Conservation (phyloP, 2,888 invertebrate species). For the Tenthredo amoena region DNA sequence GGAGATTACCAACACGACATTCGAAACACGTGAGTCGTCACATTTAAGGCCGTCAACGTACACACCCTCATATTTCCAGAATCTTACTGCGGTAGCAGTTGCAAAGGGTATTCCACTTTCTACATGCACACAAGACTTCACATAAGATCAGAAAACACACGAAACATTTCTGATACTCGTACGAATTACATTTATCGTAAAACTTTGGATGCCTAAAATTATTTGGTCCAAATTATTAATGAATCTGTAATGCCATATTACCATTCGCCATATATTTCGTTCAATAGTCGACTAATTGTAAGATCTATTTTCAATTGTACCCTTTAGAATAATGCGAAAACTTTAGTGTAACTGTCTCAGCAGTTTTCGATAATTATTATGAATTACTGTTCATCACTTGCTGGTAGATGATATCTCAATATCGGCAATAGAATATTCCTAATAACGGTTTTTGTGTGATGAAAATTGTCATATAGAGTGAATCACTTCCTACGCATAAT, state of each 20-base stretch:
- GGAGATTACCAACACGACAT: slow-evolving; percentile 34
- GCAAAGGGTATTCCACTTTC: slow-evolving; percentile 35
- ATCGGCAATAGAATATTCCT: not conserved
- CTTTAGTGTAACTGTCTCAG: not conserved
- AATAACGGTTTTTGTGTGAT: not conserved
- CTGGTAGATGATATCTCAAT: not conserved
- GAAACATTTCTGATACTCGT: slow-evolving; percentile 3
- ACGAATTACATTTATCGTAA: not conserved
- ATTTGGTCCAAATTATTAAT: not conserved
- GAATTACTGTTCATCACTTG: not conserved
- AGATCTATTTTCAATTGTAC: not conserved
- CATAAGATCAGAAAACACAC: slow-evolving; percentile 5
- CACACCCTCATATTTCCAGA: slow-evolving; percentile 5
- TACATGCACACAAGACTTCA: slow-evolving; percentile 38
- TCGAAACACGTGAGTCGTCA: slow-evolving; percentile 12
- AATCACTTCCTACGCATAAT: too few species aligned
- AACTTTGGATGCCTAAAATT: not conserved
- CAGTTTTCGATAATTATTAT: not conserved
- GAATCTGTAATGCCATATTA: not conserved
- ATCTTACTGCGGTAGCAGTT: slow-evolving; percentile 44
- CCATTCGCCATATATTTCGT: not conserved
- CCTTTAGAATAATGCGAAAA: not conserved
- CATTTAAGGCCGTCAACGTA: slow-evolving; percentile 24
- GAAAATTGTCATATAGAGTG: not conserved
- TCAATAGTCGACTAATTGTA: not conserved